Evolutionary conservation across 2,888 invertebrate genomes (phyloP), one percentile per base, ranked within the genome.

Genomic region (Didymodactylos carnosus): DNA sequence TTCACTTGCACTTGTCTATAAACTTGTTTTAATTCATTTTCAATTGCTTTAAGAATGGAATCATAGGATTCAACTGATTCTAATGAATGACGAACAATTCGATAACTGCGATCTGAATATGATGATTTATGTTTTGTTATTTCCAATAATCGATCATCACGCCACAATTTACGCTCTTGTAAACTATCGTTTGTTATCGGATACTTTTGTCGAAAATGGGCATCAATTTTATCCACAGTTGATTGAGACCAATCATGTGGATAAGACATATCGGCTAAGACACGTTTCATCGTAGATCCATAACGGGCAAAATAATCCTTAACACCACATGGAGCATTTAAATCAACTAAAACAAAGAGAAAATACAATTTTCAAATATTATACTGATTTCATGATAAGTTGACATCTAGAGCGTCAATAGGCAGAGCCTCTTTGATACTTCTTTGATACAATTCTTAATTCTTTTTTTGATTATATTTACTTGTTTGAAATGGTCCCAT

Each of bases 401-500:
- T n/a, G n/a, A n/a, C n/a, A n/a, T n/a, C n/a, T n/a, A n/a, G n/a
- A n/a, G n/a, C n/a, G n/a, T n/a, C 16, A 16, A 14, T 46, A 46
- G 14, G 46, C n/a, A 16, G 46, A 14, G 14, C 14, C 14, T 62
- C 16, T n/a, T n/a, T n/a, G n/a, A n/a, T n/a, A n/a, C n/a, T n/a
- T n/a, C n/a, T n/a, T n/a, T n/a, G 5, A 27, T 72, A 72, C 40
- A 39, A n/a, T 43, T 73, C 78, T 85, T 93, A 93, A 84, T 92
- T 91, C 16, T 35, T 62, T 62, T 62, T 35, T 35, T 94, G 94
- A 82, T 97, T 97, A 76, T 95, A 86, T 84, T 94, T 94, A 0
- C 91, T 91, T 0, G 93, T 92, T 86, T 94, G 94, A 77, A 94
- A 84, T 0, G 93, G 90, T 5, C 97, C 97, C 76, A 94, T 86